These are phyloP conservation scores for Leptodon cayanensis DNA, from an alignment of 2,797 vertebrate genomes.

Conservation along the genomic window DNA sequence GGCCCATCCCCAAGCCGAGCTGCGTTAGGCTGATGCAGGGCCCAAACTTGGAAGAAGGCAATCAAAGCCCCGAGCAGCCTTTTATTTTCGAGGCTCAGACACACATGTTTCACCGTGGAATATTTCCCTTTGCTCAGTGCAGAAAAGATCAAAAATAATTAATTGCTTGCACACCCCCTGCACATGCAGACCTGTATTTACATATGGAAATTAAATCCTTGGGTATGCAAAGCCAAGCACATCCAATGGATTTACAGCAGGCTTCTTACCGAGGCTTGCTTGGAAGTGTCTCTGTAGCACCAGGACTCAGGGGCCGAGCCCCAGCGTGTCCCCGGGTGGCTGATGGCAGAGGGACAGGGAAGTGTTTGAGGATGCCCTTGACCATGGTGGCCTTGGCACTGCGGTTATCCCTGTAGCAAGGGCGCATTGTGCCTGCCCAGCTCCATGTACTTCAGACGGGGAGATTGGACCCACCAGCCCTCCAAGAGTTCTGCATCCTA, in stretches of 20 bases:
- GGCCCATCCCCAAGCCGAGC: not conserved
- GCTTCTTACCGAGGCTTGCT: not conserved
- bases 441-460: accelerated
- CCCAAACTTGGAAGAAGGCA: not conserved
- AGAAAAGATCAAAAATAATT: not conserved
- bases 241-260: slow-evolving; percentile 21
- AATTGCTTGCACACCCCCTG: not conserved
- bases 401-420: not conserved
- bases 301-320: not conserved
- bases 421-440: not conserved
- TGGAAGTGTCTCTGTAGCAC: not conserved
- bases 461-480: not conserved
- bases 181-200: not conserved
- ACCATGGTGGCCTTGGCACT: not conserved
- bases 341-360: not conserved
- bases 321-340: accelerated
- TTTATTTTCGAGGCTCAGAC: not conserved
- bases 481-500: not conserved
- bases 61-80: not conserved
- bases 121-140: not conserved
- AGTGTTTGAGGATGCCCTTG: not conserved
- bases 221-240: slow-evolving; percentile 16
- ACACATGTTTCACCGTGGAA: not conserved
- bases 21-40: not conserved
- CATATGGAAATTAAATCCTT: slow-evolving; percentile 37